These are phyloP conservation scores for Lepus timidus DNA, from an alignment of 2,113 vertebrate species.

Conservation along the genomic window DNA sequence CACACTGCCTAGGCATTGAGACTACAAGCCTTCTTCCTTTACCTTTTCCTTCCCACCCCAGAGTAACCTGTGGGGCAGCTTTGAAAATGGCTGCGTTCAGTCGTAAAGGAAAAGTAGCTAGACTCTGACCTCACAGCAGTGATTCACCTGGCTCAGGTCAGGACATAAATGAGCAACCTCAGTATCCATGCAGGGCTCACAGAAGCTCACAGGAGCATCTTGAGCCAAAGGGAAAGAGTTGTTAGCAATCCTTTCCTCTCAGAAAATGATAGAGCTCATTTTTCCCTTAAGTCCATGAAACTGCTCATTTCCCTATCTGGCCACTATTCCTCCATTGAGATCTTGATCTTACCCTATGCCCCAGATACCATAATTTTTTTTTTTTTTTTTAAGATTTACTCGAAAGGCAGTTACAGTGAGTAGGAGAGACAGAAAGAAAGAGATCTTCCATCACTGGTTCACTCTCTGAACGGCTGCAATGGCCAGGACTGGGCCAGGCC, in stretches of 20 bases:
- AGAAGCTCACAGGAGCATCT: not conserved
- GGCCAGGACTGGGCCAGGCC: too few relatives aligned
- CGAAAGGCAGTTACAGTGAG: too few relatives aligned
- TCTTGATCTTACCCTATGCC: slow-evolving; percentile 28
- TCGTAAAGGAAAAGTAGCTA: slow-evolving; percentile 9
- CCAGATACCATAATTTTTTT: not conserved
- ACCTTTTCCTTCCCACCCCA: not conserved
- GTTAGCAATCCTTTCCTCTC: not conserved
- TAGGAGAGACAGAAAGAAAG: too few relatives aligned
- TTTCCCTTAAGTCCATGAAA: not conserved
- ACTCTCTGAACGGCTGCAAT: too few relatives aligned
- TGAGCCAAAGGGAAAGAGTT: not conserved
- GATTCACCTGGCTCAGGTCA: not conserved
- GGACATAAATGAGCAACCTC: not conserved
- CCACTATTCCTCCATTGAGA: not conserved
- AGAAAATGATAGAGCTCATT: not conserved
- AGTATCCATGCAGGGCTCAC: not conserved
- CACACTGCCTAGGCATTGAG: not conserved
- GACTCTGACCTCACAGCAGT: not conserved
- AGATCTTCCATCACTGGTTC: too few relatives aligned
- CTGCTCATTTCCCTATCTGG: not conserved
- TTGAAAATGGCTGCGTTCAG: not conserved
- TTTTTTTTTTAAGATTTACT: too few relatives aligned
- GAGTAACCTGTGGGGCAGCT: slow-evolving; percentile 2
- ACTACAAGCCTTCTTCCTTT: not conserved